Percentiles rank a stretch among this genome's conserved stretches.
Conservation (phyloP, 1,140 invertebrate species). For the Drosophila simulans region DNA sequence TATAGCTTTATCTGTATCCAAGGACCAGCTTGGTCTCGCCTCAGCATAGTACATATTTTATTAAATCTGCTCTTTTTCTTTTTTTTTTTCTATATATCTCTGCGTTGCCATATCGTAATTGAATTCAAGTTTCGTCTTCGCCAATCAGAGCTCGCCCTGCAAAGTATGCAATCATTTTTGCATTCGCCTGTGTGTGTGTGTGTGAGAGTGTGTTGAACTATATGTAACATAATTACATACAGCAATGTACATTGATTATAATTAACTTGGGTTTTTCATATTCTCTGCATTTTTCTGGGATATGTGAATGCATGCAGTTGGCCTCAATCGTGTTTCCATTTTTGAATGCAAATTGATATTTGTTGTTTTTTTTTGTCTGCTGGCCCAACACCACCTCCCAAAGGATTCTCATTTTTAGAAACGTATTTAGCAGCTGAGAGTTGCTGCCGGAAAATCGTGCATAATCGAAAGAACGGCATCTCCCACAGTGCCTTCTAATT, state of each 20-base stretch:
- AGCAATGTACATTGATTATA: conserved; percentile 71
- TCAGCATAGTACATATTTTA: not conserved
- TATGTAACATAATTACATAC: conserved; percentile 66
- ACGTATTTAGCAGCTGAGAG: conserved; percentile 15
- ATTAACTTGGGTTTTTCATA: conserved; percentile 24
- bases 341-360: conserved; percentile 12
- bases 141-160: conserved; percentile 15
- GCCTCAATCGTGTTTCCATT: conserved; percentile 3
- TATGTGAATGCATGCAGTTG: conserved; percentile 24
- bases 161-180: conserved; percentile 44
- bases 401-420: not conserved
- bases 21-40: conserved; percentile 68
- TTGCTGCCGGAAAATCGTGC: conserved; percentile 7
- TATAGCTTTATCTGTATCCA: conserved; percentile 33
- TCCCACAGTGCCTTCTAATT: conserved; percentile 41
- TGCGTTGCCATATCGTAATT: conserved; percentile 5
- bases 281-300: conserved; percentile 10
- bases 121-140: not conserved
- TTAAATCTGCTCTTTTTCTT: not conserved
- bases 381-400: not conserved
- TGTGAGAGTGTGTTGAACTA: conserved; percentile 1
- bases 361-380: not conserved
- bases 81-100: not conserved
- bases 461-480: conserved; percentile 19
- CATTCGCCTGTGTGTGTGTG: not conserved